Conservation (phyloP, 2,113 vertebrate genomes). For the Hystrix cristata region DNA sequence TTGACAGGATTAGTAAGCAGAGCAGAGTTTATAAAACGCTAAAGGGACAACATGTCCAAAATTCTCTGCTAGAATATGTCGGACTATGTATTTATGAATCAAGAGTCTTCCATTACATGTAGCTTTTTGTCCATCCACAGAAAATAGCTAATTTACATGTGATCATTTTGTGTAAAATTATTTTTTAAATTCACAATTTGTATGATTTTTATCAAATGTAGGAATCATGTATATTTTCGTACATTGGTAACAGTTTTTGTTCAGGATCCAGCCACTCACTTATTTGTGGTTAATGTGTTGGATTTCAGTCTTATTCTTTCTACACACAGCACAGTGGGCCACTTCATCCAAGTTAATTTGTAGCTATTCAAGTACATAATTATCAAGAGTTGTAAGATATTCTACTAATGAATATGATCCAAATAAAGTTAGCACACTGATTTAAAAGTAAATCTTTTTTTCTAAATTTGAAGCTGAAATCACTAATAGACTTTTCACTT, state of each 20-base stretch:
- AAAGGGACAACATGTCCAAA: neutral
- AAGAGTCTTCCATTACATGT: neutral
- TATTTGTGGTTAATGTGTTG: neutral
- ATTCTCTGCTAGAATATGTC: neutral
- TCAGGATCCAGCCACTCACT: neutral
- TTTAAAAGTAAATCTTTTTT: neutral
- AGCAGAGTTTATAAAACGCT: slow-evolving; percentile 25
- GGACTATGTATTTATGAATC: neutral
- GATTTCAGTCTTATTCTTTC: neutral
- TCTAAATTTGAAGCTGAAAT: neutral
- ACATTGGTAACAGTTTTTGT: neutral
- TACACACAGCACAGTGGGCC: neutral
- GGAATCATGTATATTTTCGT: neutral
- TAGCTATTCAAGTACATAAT: neutral
- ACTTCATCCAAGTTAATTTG: neutral
- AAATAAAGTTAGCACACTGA: neutral
- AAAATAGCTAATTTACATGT: neutral
- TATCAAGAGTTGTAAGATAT: neutral
- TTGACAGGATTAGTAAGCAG: slow-evolving; percentile 33
- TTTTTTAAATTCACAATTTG: neutral
- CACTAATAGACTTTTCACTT: neutral
- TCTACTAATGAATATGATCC: neutral
- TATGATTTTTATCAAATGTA: neutral
- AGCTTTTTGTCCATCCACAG: neutral
- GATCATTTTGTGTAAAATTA: neutral